Conservation (phyloP, 1,140 invertebrate genomes). For the Pectinophora gossypiella region DNA sequence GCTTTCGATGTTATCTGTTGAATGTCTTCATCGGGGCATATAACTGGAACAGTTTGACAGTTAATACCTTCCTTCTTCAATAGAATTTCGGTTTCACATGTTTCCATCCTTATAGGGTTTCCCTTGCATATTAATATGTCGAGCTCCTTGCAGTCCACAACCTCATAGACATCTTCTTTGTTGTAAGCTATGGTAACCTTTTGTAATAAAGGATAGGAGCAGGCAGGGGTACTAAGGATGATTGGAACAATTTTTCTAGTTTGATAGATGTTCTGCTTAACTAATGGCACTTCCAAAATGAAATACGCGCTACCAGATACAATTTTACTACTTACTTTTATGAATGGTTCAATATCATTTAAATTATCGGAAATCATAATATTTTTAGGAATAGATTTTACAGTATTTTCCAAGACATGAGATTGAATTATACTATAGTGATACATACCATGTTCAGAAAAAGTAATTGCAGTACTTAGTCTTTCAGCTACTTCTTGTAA, state of each 20-base stretch:
- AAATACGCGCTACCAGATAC: too few species aligned
- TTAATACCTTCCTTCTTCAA: slow-evolving; percentile 12
- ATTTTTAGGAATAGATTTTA: too few species aligned
- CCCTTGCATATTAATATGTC: slow-evolving; percentile 14
- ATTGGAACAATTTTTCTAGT: too few species aligned
- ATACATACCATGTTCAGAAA: slow-evolving; percentile 16
- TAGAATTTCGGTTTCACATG: slow-evolving; percentile 16
- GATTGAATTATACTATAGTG: too few species aligned
- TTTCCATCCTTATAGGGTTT: neutral
- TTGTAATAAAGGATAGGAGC: too few species aligned
- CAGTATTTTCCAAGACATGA: too few species aligned
- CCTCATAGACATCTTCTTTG: slow-evolving; percentile 16
- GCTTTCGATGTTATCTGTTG: slow-evolving; percentile 12
- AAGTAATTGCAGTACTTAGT: slow-evolving; percentile 9
- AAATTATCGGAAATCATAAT: too few species aligned
- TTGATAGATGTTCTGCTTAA: too few species aligned
- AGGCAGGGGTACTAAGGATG: too few species aligned
- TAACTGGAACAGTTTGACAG: slow-evolving; percentile 14
- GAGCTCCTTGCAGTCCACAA: slow-evolving; percentile 9
- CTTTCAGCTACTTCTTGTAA: too few species aligned
- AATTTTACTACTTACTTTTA: too few species aligned
- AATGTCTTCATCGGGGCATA: slow-evolving; percentile 12
- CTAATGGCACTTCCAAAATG: too few species aligned
- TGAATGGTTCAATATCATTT: slow-evolving; percentile 18
- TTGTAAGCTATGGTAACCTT: slow-evolving; percentile 15